These are phyloP conservation scores for Formica selysi DNA, from an alignment of 1,140 invertebrate genomes.

Conservation along the genomic window DNA sequence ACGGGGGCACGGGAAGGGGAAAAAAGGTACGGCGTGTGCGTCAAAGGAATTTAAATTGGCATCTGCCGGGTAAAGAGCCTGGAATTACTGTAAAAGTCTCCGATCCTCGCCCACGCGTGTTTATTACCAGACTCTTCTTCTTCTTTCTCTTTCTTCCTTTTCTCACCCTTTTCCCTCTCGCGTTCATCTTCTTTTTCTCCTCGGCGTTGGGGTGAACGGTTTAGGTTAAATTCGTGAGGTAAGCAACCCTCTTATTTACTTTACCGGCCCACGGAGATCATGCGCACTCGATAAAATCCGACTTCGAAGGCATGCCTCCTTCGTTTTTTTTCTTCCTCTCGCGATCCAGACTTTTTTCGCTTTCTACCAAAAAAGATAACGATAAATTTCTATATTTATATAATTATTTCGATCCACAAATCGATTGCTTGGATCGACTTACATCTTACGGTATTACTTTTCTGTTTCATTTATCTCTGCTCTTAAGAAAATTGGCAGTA, in stretches of 20 bases:
- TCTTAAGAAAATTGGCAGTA: conserved; percentile 40
- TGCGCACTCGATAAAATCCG: conserved; percentile 79
- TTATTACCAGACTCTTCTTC: conserved; percentile 76
- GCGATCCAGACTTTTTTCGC: conserved; percentile 40
- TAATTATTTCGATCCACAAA: conserved; percentile 62
- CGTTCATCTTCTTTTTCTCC: conserved; percentile 62
- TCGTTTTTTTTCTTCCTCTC: conserved; percentile 9
- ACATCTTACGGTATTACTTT: background rate
- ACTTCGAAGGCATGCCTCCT: conserved; percentile 73
- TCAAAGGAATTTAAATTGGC: conserved; percentile 83
- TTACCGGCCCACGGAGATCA: conserved; percentile 80
- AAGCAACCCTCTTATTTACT: conserved; percentile 83
- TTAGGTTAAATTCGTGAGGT: conserved; percentile 82
- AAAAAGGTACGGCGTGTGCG: conserved; percentile 64
- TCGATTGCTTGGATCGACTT: conserved; percentile 49
- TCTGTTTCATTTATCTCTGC: conserved; percentile 38
- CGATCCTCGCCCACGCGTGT: conserved; percentile 82
- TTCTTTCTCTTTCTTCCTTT: conserved; percentile 60
- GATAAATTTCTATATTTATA: conserved; percentile 36
- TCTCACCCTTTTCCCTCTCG: conserved; percentile 33
- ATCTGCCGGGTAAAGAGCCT: conserved; percentile 78
- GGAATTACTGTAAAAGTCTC: conserved; percentile 83
- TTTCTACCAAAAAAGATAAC: conserved; percentile 37
- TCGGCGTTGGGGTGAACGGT: conserved; percentile 78
- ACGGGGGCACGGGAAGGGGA: conserved; percentile 65